Evolutionary conservation across 2,113 vertebrate species (phyloP).

Genomic region (Baryphthengus martii): DNA sequence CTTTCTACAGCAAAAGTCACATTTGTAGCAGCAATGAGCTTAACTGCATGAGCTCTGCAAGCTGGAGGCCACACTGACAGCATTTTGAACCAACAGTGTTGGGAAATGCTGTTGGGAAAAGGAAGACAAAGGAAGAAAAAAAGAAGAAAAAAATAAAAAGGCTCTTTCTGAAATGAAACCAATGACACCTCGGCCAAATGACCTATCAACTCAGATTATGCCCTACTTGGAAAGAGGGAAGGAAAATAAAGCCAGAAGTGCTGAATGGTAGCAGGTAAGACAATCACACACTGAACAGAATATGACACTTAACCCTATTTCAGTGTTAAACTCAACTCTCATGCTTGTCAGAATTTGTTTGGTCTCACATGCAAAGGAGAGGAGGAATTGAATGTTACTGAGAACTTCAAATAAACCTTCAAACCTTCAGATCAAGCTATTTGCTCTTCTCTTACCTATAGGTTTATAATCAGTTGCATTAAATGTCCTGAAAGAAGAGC

Average conservation of each 20-base stretch:
- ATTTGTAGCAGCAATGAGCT: not conserved
- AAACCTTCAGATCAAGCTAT: not conserved
- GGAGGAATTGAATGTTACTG: not conserved
- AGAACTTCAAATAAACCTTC: not conserved
- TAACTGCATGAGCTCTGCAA: not conserved
- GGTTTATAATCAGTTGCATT: conserved; percentile 99
- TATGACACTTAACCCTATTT: not conserved
- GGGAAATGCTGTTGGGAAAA: not conserved
- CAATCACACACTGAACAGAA: not conserved
- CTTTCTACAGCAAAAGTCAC: not conserved
- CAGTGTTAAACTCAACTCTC: not conserved
- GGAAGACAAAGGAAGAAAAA: not conserved
- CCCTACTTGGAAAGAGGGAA: not conserved
- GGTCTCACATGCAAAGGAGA: not conserved
- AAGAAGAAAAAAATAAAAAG: not conserved
- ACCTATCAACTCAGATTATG: not conserved
- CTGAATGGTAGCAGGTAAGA: not conserved
- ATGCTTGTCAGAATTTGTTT: not conserved
- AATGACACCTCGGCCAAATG: not conserved
- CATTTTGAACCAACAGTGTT: not conserved
- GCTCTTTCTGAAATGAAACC: not conserved
- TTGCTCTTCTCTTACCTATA: conserved; percentile 80
- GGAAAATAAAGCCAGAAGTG: not conserved
- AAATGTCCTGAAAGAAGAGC: conserved; percentile 98
- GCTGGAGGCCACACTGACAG: not conserved